Conservation (phyloP, 2,888 invertebrate species). For the Hydropsyche betteni region DNA sequence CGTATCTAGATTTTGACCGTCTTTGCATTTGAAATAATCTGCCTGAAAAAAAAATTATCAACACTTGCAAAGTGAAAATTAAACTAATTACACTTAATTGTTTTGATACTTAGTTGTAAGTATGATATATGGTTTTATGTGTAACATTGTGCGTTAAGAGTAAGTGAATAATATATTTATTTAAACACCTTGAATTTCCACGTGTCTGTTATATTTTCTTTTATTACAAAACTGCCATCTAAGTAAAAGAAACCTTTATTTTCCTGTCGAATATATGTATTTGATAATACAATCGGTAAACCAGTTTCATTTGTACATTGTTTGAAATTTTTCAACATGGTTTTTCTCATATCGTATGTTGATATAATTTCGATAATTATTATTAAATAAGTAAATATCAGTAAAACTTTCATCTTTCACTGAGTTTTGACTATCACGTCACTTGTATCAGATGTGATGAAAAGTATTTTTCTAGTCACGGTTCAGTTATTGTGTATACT, state of each 20-base stretch:
- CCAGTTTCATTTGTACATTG: conserved; percentile 37
- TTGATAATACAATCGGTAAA: conserved; percentile 37
- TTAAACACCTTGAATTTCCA: conserved; percentile 40
- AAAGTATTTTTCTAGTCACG: too few species aligned
- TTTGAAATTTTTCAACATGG: conserved; percentile 40
- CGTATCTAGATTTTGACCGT: conserved; percentile 42
- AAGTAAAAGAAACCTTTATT: conserved; percentile 42
- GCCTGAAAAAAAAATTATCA: conserved; percentile 25
- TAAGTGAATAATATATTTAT: too few species aligned
- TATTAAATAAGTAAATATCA: conserved; percentile 1
- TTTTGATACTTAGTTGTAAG: too few species aligned
- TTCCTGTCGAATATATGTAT: conserved; percentile 40
- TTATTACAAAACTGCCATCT: conserved; percentile 39
- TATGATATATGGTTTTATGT: not conserved
- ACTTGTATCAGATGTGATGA: too few species aligned
- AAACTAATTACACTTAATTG: too few species aligned
- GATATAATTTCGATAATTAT: too few species aligned
- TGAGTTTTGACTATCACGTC: too few species aligned
- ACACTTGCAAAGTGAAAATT: too few species aligned
- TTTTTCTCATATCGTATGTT: conserved; percentile 40
- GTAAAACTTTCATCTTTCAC: too few species aligned
- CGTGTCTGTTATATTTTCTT: conserved; percentile 40
- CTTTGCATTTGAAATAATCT: conserved; percentile 45
- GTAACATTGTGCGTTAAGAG: not conserved
- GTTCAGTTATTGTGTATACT: too few species aligned